Evolutionary conservation across 2,888 invertebrate genomes (phyloP).

Genomic region (Andricus curvator): DNA sequence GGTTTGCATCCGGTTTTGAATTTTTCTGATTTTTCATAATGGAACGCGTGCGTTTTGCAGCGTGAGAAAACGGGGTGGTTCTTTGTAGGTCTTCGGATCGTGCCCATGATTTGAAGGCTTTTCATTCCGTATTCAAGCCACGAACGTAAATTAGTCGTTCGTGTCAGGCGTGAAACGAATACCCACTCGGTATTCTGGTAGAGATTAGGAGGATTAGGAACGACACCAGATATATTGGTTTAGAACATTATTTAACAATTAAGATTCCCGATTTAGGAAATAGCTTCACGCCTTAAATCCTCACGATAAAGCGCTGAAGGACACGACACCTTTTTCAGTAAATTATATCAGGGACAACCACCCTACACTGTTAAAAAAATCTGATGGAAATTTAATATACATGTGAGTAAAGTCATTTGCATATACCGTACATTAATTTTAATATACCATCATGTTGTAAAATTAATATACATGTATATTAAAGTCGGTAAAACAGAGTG

Average conservation of each 20-base stretch:
- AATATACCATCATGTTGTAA: too few relatives aligned
- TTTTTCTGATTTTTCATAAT: neutral
- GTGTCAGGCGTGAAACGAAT: slow-evolving; percentile 65
- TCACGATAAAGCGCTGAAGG: neutral
- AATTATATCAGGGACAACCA: neutral
- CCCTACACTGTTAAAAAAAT: too few relatives aligned
- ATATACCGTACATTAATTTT: too few relatives aligned
- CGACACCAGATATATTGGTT: slow-evolving; percentile 41
- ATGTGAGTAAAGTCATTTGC: too few relatives aligned
- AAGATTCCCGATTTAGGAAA: slow-evolving; percentile 62
- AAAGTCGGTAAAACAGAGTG: too few relatives aligned
- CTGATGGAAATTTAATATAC: too few relatives aligned
- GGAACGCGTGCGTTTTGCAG: slow-evolving; percentile 10
- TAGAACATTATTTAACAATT: slow-evolving; percentile 54
- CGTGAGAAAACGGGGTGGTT: slow-evolving; percentile 27
- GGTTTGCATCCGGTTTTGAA: neutral
- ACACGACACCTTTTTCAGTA: neutral
- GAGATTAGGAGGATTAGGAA: slow-evolving; percentile 64
- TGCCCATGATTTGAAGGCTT: slow-evolving; percentile 43
- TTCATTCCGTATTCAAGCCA: slow-evolving; percentile 56
- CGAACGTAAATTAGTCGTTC: slow-evolving; percentile 68
- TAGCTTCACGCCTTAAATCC: slow-evolving; percentile 19
- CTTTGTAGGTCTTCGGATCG: slow-evolving; percentile 19
- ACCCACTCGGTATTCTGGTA: slow-evolving; percentile 45
- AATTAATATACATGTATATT: too few relatives aligned